Evolutionary conservation across 2,888 invertebrate species (phyloP).

Genomic region (Zonitis immaculata): DNA sequence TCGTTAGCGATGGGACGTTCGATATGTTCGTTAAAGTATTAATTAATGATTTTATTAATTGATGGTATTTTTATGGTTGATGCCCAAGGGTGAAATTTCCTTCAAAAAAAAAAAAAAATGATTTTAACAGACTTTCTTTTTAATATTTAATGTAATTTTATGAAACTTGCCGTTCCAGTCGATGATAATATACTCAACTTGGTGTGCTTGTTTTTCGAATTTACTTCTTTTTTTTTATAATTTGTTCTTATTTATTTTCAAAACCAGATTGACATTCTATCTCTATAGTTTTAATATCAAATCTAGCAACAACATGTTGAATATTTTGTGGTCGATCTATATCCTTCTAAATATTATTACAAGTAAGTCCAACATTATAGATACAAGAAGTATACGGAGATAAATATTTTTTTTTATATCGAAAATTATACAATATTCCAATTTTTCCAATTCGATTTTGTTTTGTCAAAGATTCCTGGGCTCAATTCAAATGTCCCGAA

Average conservation of each 20-base stretch:
- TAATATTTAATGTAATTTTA: neutral
- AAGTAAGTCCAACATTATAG: neutral
- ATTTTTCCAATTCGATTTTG: no score
- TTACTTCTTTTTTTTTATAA: no score
- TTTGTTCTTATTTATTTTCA: no score
- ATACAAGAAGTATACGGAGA: no score
- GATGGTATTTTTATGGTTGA: neutral
- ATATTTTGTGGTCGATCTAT: neutral
- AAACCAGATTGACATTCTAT: neutral
- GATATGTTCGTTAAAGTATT: no score
- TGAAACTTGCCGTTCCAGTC: neutral
- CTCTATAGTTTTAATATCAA: neutral
- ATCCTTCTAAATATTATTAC: neutral
- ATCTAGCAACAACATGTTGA: neutral
- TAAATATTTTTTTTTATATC: neutral
- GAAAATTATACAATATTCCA: neutral
- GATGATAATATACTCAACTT: neutral
- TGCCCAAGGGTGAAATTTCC: slow-evolving; percentile 4
- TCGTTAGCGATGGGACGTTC: no score
- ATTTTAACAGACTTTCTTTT: slow-evolving; percentile 1
- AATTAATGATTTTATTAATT: neutral
- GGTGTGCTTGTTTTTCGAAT: neutral
- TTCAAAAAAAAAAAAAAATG: no score
- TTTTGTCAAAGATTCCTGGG: slow-evolving; percentile 25
- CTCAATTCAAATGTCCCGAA: slow-evolving; percentile 63